These are phyloP conservation scores for Sycobia sp. DNA, from an alignment of 1,140 invertebrate species.

Conservation along the genomic window DNA sequence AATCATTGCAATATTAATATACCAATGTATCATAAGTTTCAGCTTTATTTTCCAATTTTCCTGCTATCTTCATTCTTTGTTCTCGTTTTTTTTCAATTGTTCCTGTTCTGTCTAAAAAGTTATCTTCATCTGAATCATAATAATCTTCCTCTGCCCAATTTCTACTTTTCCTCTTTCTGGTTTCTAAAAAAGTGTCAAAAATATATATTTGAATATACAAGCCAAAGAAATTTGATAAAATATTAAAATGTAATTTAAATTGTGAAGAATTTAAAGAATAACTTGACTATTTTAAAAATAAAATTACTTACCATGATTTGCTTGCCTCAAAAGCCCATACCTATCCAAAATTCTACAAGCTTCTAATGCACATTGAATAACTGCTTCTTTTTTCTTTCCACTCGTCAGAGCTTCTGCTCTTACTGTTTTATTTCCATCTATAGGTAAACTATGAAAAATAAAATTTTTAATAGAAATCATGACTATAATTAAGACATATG, in stretches of 20 bases:
- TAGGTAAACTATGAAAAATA: slow-evolving; percentile 68
- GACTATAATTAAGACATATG: no score
- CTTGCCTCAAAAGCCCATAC: slow-evolving; percentile 77
- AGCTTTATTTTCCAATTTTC: slow-evolving; percentile 65
- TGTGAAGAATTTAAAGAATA: background rate
- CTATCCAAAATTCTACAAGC: slow-evolving; percentile 91
- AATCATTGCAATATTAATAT: background rate
- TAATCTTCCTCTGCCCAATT: slow-evolving; percentile 90
- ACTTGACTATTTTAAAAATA: slow-evolving; percentile 54
- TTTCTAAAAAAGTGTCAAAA: slow-evolving; percentile 56
- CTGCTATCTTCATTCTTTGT: slow-evolving; percentile 73
- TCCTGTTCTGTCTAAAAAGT: slow-evolving; percentile 93
- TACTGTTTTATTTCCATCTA: slow-evolving; percentile 80
- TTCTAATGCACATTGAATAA: slow-evolving; percentile 90
- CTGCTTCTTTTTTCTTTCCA: slow-evolving; percentile 94
- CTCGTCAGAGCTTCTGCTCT: slow-evolving; percentile 84
- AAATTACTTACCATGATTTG: slow-evolving; percentile 69
- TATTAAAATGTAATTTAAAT: slow-evolving; percentile 4
- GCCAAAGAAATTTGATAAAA: background rate
- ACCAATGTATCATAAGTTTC: slow-evolving; percentile 84
- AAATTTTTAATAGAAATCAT: background rate
- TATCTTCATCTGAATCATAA: slow-evolving; percentile 97
- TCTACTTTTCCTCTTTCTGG: slow-evolving; percentile 72
- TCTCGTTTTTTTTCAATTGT: slow-evolving; percentile 86
- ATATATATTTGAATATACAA: slow-evolving; percentile 6